Evolutionary conservation across 1,140 invertebrate genomes (phyloP).

Genomic region (Lepidotrigona ventralis): DNA sequence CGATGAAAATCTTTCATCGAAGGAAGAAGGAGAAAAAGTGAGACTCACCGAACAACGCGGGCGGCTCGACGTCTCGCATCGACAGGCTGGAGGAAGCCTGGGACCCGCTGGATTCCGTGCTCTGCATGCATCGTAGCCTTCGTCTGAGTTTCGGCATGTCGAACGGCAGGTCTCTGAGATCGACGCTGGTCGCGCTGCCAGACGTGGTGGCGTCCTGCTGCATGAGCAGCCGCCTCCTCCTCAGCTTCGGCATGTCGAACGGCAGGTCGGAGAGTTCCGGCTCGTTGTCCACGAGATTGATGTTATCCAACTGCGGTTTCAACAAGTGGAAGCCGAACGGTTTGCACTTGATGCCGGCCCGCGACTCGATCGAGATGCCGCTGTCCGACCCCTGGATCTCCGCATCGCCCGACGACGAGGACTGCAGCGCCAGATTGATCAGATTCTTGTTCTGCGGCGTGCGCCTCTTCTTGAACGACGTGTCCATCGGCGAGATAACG

Average conservation of each 20-base stretch:
- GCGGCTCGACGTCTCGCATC: slow-evolving; percentile 85
- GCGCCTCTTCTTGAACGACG: slow-evolving; percentile 81
- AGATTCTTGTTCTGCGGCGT: slow-evolving; percentile 88
- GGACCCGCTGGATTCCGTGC: slow-evolving; percentile 85
- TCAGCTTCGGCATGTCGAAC: slow-evolving; percentile 94
- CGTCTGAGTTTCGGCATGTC: slow-evolving; percentile 93
- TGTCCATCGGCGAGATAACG: slow-evolving; percentile 76
- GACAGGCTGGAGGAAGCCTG: slow-evolving; percentile 90
- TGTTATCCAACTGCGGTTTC: slow-evolving; percentile 78
- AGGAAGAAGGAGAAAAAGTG: neutral
- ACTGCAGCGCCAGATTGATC: slow-evolving; percentile 84
- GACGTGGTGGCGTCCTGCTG: slow-evolving; percentile 84
- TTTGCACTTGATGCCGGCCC: slow-evolving; percentile 86
- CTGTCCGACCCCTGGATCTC: slow-evolving; percentile 92
- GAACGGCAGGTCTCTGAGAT: slow-evolving; percentile 90
- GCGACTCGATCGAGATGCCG: slow-evolving; percentile 90
- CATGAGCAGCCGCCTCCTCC: slow-evolving; percentile 83
- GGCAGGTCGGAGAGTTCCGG: slow-evolving; percentile 87
- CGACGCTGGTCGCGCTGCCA: slow-evolving; percentile 86
- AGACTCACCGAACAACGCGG: slow-evolving; percentile 73
- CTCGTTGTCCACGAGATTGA: slow-evolving; percentile 78
- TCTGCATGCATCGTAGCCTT: slow-evolving; percentile 83
- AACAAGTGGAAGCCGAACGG: slow-evolving; percentile 81
- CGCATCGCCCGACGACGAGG: slow-evolving; percentile 83
- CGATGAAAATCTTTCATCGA: too few relatives aligned